A percentile compares a stretch with the other conserved stretches of the same genome.
Evolutionary conservation across 2,113 vertebrate species (phyloP).

Genomic region (Larimichthys crocea): DNA sequence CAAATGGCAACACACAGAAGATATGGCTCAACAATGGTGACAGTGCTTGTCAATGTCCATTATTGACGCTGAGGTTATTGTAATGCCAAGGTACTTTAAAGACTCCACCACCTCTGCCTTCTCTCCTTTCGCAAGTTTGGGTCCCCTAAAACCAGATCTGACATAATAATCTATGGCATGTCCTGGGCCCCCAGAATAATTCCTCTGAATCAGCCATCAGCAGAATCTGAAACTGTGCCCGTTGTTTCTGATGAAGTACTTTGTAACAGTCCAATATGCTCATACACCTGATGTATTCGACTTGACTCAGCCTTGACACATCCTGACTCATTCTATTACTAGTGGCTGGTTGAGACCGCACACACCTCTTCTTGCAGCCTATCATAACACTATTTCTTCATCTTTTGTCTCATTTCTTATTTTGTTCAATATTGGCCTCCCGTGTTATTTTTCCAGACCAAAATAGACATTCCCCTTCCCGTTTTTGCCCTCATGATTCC

Average conservation of each 20-base stretch:
- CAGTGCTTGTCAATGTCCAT: no score
- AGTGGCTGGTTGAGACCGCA: conserved; percentile 5
- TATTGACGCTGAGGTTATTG: no score
- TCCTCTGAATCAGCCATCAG: conserved; percentile 1
- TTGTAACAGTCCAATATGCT: neutral
- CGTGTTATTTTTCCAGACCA: conserved; percentile 25
- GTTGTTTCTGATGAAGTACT: conserved; percentile 16
- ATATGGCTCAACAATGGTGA: no score
- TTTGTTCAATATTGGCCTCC: conserved; percentile 16
- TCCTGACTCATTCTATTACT: conserved; percentile 46
- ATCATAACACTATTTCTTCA: conserved; percentile 21
- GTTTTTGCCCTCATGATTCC: conserved; percentile 32
- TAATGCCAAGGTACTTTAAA: no score
- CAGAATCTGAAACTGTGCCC: neutral
- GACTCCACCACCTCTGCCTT: no score
- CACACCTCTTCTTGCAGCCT: conserved; percentile 28
- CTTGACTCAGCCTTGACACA: conserved; percentile 55
- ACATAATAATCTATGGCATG: neutral
- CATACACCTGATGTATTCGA: conserved; percentile 19
- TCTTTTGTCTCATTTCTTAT: conserved; percentile 8
- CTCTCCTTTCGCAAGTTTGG: neutral
- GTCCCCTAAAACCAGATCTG: neutral
- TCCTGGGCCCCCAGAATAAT: neutral
- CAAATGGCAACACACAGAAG: no score
- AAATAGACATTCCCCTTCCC: conserved; percentile 21